These are phyloP conservation scores for Leptosomus discolor DNA, from an alignment of 2,113 vertebrate genomes.

Conservation along the genomic window DNA sequence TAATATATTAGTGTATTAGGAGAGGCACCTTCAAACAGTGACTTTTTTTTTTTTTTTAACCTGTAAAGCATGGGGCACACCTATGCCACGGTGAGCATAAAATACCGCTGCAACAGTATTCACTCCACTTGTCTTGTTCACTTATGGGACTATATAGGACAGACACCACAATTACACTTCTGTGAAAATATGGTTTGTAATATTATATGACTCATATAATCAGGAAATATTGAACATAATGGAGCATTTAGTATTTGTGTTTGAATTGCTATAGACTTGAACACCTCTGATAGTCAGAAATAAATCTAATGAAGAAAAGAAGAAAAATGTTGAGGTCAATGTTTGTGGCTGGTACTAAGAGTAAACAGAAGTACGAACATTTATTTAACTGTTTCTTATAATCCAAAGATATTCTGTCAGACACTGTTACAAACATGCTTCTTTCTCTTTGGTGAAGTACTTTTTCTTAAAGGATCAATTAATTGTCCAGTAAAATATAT, in stretches of 20 bases:
- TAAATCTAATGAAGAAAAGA: neutral
- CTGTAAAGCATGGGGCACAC: neutral
- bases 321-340: neutral
- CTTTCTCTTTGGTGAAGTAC: neutral
- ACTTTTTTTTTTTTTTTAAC: neutral
- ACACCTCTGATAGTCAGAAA: neutral
- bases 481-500: neutral
- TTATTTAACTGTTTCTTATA: neutral
- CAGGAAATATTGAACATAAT: neutral
- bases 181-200: neutral
- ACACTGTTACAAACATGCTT: neutral
- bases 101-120: neutral
- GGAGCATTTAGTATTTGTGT: constrained; percentile 18
- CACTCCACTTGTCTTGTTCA: neutral
- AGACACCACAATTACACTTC: neutral
- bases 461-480: neutral
- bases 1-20: neutral
- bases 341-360: neutral
- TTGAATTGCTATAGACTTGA: neutral
- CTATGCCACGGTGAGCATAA: neutral
- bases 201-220: neutral
- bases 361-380: neutral
- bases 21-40: neutral
- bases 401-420: neutral
- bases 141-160: neutral